phyloP scores from a whole-genome alignment of 2,888 invertebrate species.

The Seira sanloemensis region DNA sequence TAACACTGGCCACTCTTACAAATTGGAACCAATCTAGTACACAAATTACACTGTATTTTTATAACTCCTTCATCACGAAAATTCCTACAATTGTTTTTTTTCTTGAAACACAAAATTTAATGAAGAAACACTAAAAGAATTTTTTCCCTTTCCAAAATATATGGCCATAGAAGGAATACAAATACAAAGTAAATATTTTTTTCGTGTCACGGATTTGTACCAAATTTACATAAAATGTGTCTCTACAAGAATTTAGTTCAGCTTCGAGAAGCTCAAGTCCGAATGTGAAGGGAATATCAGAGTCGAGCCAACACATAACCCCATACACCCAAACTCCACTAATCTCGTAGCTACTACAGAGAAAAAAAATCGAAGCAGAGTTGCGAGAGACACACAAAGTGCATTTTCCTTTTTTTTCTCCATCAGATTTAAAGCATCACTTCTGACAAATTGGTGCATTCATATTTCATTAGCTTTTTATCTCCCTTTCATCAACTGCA shows the following conservation, averaged over 20 bases:
- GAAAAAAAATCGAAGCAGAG: not conserved
- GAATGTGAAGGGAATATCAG: not conserved
- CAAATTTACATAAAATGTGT: not conserved
- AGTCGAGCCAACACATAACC: not conserved
- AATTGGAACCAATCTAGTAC: not conserved
- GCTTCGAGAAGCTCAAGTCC: constrained; percentile 4
- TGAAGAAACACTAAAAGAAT: no score
- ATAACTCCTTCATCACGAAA: no score
- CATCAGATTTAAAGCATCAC: not conserved
- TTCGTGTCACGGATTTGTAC: no score
- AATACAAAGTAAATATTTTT: no score
- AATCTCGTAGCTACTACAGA: not conserved
- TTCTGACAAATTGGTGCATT: constrained; percentile 4
- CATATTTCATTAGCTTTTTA: constrained; percentile 4
- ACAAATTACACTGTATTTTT: no score
- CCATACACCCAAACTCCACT: not conserved
- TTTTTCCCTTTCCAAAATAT: no score
- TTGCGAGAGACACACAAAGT: not conserved
- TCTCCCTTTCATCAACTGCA: constrained; percentile 1
- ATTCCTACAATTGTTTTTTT: no score
- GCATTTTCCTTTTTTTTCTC: not conserved
- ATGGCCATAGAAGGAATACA: no score
- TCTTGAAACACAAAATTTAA: no score
- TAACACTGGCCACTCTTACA: not conserved
- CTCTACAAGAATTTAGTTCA: constrained; percentile 18